Percentiles rank a stretch among this genome's conserved stretches.
Evolutionary conservation across 2,113 vertebrate species (phyloP).

Genomic region (Cynocephalus volans): DNA sequence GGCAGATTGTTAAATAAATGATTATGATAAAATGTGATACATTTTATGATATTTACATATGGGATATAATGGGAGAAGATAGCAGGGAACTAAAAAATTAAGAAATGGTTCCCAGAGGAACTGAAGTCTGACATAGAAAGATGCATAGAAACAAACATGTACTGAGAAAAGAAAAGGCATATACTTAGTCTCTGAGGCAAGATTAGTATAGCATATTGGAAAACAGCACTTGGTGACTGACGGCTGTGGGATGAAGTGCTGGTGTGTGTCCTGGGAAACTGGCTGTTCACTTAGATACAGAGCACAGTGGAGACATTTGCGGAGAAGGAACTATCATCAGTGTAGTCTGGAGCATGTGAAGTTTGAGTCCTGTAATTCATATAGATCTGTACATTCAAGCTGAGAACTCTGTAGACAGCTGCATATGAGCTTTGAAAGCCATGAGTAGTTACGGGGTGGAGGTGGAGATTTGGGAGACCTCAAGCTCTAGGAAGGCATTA

Average conservation of each 20-base stretch:
- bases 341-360: background rate
- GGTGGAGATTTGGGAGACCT: background rate
- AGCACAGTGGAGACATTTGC: background rate
- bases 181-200: background rate
- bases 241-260: background rate
- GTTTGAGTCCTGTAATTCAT: background rate
- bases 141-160: background rate
- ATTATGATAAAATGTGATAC: background rate
- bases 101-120: background rate
- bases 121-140: background rate
- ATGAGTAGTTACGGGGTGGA: background rate
- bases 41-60: background rate
- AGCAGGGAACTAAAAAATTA: background rate
- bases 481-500: background rate
- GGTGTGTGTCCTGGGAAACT: background rate
- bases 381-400: background rate
- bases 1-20: background rate
- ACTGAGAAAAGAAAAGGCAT: background rate
- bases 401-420: background rate
- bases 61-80: background rate
- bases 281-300: background rate
- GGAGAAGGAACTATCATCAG: background rate
- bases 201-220: background rate
- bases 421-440: background rate
- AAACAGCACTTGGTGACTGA: background rate